Evolutionary conservation across 2,797 vertebrate species (phyloP).

Genomic region (Stomatorhinus walkeri): DNA sequence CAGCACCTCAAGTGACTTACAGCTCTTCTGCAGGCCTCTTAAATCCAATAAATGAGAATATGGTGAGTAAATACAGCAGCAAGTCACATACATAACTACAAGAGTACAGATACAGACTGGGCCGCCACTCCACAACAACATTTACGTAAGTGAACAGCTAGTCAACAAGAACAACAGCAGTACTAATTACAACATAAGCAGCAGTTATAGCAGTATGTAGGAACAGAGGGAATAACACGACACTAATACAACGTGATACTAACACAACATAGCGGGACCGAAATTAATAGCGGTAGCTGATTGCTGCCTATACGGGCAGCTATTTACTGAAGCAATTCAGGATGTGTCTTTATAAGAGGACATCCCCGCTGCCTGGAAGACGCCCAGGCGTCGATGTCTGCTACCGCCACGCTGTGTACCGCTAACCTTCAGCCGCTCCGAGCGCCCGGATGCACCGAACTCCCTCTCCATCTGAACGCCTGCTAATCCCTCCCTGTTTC

Average conservation of each 20-base stretch:
- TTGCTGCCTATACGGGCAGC: background rate
- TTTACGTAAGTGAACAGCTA: background rate
- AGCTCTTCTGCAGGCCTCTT: background rate
- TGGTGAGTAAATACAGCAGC: background rate
- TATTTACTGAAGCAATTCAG: background rate
- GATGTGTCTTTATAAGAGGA: background rate
- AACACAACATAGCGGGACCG: background rate
- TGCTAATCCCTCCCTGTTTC: background rate
- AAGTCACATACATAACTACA: background rate
- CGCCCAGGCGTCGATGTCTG: background rate
- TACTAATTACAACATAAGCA: background rate
- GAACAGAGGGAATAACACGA: background rate
- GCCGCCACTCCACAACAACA: background rate
- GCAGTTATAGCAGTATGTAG: background rate
- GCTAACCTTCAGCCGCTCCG: background rate
- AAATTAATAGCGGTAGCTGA: background rate
- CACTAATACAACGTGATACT: background rate
- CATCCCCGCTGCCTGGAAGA: background rate
- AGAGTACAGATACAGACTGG: background rate
- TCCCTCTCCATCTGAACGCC: background rate
- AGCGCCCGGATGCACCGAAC: background rate
- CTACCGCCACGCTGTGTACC: background rate
- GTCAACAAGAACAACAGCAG: background rate
- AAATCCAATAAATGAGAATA: slow-evolving; percentile 7
- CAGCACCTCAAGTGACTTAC: background rate